phyloP scores from a whole-genome alignment of 2,888 invertebrate genomes.

The Keiferia lycopersicella region DNA sequence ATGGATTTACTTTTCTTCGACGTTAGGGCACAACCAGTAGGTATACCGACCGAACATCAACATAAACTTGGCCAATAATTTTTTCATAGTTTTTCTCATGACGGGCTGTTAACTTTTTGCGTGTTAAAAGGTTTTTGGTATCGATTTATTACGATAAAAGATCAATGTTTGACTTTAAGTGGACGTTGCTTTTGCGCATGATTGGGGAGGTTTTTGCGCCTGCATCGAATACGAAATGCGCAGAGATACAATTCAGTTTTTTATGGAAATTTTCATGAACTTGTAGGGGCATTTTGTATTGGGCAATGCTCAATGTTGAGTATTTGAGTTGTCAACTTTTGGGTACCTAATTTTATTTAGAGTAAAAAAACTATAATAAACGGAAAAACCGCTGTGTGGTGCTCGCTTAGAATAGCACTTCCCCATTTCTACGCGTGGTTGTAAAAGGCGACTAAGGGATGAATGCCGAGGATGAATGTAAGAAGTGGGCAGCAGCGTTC shows the following conservation, averaged over 20 bases:
- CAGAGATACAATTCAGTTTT: conserved; percentile 65
- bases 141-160: conserved; percentile 60
- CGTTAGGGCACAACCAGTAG: conserved; percentile 62
- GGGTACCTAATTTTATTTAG: background rate
- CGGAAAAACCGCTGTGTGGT: no score
- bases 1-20: conserved; percentile 71
- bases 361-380: background rate
- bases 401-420: no score
- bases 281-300: conserved; percentile 17
- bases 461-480: no score
- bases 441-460: no score
- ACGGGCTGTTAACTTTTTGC: conserved; percentile 55
- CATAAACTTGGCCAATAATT: conserved; percentile 46
- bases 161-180: conserved; percentile 64
- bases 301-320: background rate
- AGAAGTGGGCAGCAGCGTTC: no score
- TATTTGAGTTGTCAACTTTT: background rate
- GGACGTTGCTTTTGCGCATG: conserved; percentile 72
- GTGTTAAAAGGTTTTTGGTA: conserved; percentile 56
- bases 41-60: conserved; percentile 69
- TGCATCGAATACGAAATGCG: conserved; percentile 69
- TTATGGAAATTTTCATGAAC: conserved; percentile 37
- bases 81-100: conserved; percentile 64
- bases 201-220: conserved; percentile 73
- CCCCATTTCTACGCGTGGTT: no score